These are phyloP conservation scores for Alitta virens DNA, from an alignment of 2,888 invertebrate genomes.

Conservation along the genomic window DNA sequence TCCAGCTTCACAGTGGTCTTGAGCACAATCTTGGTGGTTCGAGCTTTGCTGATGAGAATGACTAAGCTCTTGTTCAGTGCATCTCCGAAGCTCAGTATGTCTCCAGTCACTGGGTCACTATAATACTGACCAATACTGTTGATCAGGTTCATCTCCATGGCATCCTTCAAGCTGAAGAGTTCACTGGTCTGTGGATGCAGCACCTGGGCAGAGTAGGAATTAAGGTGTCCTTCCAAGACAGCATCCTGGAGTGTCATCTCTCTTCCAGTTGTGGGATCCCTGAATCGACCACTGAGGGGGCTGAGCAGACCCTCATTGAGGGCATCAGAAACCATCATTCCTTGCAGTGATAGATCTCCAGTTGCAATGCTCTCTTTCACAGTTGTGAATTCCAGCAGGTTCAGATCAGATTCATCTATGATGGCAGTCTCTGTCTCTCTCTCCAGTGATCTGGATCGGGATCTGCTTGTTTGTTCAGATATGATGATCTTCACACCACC, in stretches of 20 bases:
- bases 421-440: slow-evolving; percentile 11
- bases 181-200: slow-evolving; percentile 31
- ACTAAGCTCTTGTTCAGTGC: slow-evolving; percentile 48
- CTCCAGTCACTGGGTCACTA: slow-evolving; percentile 30
- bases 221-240: slow-evolving; percentile 57
- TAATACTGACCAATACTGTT: slow-evolving; percentile 35
- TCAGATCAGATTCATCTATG: slow-evolving; percentile 27
- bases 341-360: slow-evolving; percentile 1
- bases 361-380: slow-evolving; percentile 6
- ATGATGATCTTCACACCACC: slow-evolving; percentile 23
- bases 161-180: slow-evolving; percentile 26
- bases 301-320: slow-evolving; percentile 68
- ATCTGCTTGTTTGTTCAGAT: slow-evolving; percentile 19
- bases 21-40: slow-evolving; percentile 32
- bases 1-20: slow-evolving; percentile 43
- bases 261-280: slow-evolving; percentile 77
- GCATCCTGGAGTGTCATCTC: slow-evolving; percentile 79
- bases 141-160: slow-evolving; percentile 41
- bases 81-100: slow-evolving; percentile 30
- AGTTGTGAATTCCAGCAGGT: slow-evolving; percentile 31
- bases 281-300: slow-evolving; percentile 72
- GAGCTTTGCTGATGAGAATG: slow-evolving; percentile 22
- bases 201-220: slow-evolving; percentile 38
- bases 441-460: slow-evolving; percentile 31
- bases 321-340: slow-evolving; percentile 33